These are phyloP conservation scores for Rosalia funebris DNA, from an alignment of 2,888 invertebrate species.

Conservation along the genomic window DNA sequence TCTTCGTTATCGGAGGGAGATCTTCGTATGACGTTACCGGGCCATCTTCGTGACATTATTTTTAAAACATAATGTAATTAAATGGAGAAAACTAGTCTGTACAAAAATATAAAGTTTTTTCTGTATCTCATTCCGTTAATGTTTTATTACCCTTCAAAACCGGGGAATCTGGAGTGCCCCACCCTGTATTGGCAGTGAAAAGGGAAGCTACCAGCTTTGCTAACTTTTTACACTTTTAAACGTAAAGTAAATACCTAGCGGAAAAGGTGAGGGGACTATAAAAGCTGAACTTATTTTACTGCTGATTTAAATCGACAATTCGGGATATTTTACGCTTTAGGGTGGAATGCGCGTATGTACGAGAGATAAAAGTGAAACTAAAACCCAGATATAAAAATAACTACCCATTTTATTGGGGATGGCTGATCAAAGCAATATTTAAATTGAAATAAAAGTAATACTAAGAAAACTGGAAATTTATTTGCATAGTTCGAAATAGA, in stretches of 20 bases:
- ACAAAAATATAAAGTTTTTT: too few relatives aligned
- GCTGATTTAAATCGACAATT: conserved; percentile 3
- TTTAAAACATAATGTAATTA: too few relatives aligned
- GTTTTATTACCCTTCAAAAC: too few relatives aligned
- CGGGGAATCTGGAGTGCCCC: too few relatives aligned
- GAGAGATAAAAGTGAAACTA: conserved; percentile 6
- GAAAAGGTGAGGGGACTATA: neutral
- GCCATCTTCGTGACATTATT: too few relatives aligned
- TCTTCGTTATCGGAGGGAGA: too few relatives aligned
- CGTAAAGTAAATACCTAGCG: neutral
- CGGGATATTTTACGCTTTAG: neutral
- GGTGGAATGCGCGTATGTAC: conserved; percentile 2
- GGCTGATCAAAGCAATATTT: conserved; percentile 11
- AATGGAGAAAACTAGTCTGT: too few relatives aligned
- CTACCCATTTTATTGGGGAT: conserved; percentile 7
- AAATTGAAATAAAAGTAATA: neutral
- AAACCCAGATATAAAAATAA: conserved; percentile 20
- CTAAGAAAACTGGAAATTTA: neutral
- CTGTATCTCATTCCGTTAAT: too few relatives aligned
- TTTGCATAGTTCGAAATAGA: neutral
- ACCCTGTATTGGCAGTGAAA: too few relatives aligned
- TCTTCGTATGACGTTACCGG: too few relatives aligned
- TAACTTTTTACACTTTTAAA: neutral
- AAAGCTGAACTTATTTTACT: conserved; percentile 19
- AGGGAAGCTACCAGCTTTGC: neutral